Base-by-base conservation (phyloP, 2,888 invertebrate genomes). In the Doris montereyensis region DNA sequence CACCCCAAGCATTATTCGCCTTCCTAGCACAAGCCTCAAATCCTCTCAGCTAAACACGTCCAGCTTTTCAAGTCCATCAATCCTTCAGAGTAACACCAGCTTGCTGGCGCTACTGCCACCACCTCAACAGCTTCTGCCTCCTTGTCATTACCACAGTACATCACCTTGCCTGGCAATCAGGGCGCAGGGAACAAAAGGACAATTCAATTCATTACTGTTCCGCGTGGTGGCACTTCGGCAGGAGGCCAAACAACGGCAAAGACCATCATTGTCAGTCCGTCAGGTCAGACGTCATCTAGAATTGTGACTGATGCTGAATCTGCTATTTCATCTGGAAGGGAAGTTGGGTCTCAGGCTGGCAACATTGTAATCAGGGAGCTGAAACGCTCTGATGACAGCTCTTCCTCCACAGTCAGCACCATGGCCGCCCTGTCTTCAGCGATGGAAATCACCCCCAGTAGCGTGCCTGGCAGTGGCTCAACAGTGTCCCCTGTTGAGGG, bases 301-400 rank as follows among this genome's bases (percentile, higher is more conserved):
- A 26, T 34, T 4, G 35, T 5, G 34, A 76, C 76, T 1, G 60
- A 41, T n/a, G 17, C 34, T 26, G 10, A 2, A 2, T 17, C 60
- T 21, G 78, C 58, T 5, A 35, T 21, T 2, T 35, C 21, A 17
- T 17, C 52, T 13, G 24, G 60, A 13, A 65, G 71, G 17, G 76
- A 76, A 76, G n/a, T 62, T 10, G 21, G 67, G 24, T 71, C 75
- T 17, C 75, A 70, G 76, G 28, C 73, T 1, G 79, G 79, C 3
- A 79, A 76, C 52, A 62, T 79, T n/a, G 74, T 79, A 3, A 70
- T 79, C 5, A 62, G 75, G 28, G 79, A 79, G 58, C 60, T 79
- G 13, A 68, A 75, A 24, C 58, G 28, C 5, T n/a, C 58, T 21
- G 79, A 79, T 8, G 79, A 79, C 2, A 60, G 62, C n/a, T n/a